Evolutionary conservation across 2,113 vertebrate genomes (phyloP).

Genomic region (Dendrocopos noguchii): DNA sequence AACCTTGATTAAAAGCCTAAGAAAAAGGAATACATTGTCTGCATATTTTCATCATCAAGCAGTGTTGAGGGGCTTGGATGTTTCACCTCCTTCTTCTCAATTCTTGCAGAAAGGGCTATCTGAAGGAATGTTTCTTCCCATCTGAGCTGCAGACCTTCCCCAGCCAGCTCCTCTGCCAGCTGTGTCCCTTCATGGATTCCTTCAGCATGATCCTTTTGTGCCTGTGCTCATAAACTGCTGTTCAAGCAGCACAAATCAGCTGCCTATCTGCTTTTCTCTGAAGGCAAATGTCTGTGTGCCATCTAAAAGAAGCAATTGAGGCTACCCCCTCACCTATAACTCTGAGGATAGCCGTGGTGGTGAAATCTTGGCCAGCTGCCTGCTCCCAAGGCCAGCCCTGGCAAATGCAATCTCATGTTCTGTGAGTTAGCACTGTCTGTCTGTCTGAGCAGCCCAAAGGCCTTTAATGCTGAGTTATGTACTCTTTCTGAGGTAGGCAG

Average conservation of each 20-base stretch:
- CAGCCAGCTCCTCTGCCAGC: neutral
- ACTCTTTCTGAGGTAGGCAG: neutral
- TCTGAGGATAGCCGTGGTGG: neutral
- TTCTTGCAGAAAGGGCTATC: neutral
- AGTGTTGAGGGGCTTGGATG: neutral
- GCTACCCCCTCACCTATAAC: neutral
- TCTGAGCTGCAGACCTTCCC: neutral
- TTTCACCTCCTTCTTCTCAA: neutral
- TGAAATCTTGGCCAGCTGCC: constrained; percentile 12
- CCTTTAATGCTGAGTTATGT: neutral
- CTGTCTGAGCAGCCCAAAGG: neutral
- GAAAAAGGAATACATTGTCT: neutral
- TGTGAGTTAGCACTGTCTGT: neutral
- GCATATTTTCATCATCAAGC: neutral
- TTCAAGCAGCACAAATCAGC: neutral
- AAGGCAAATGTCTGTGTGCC: neutral
- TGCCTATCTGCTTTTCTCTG: neutral
- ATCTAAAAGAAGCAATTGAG: neutral
- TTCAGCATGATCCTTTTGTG: neutral
- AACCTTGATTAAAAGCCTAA: neutral
- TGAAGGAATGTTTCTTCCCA: neutral
- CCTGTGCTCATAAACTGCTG: neutral
- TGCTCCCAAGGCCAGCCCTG: neutral
- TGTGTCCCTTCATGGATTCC: fast-evolving
- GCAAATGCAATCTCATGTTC: neutral